phyloP scores from a whole-genome alignment of 2,888 invertebrate genomes.

The Drosophila subsilvestris region DNA sequence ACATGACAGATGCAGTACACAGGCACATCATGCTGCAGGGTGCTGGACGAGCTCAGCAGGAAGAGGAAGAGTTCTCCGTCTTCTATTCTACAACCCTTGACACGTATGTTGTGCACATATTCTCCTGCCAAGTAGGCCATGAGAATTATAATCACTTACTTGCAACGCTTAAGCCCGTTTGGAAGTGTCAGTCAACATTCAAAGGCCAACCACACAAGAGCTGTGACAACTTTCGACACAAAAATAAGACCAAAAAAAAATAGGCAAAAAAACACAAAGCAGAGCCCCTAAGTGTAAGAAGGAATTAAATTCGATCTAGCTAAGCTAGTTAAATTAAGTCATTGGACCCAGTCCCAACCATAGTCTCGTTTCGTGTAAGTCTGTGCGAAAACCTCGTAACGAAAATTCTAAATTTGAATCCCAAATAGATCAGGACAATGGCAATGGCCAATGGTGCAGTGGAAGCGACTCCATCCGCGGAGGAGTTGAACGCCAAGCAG shows the following conservation, averaged over 20 bases:
- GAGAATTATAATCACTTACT: not conserved
- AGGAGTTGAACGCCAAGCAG: constrained; percentile 22
- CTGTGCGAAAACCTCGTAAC: not conserved
- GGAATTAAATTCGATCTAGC: constrained; percentile 13
- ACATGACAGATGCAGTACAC: not conserved
- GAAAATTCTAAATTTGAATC: not conserved
- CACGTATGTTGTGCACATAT: too few relatives aligned
- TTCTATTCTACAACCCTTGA: too few relatives aligned
- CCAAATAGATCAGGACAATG: constrained; percentile 50
- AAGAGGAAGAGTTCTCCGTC: too few relatives aligned
- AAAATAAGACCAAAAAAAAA: constrained; percentile 28
- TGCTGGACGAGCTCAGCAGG: too few relatives aligned
- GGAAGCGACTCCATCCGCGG: constrained; percentile 43
- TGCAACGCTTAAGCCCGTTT: too few relatives aligned
- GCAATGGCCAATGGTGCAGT: constrained; percentile 52
- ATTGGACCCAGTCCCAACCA: constrained; percentile 14
- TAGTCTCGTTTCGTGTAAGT: constrained; percentile 51
- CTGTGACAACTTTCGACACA: not conserved
- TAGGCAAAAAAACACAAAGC: constrained; percentile 29
- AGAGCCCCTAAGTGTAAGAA: not conserved
- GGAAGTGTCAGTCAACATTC: not conserved
- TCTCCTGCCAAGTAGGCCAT: not conserved
- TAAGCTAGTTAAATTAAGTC: constrained; percentile 44
- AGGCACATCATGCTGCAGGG: too few relatives aligned
- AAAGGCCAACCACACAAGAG: not conserved